A percentile compares a stretch with the other conserved stretches of the same genome.
These are phyloP conservation scores for Zaprionus camerounensis DNA, from an alignment of 1,140 invertebrate genomes.

Conservation along the genomic window DNA sequence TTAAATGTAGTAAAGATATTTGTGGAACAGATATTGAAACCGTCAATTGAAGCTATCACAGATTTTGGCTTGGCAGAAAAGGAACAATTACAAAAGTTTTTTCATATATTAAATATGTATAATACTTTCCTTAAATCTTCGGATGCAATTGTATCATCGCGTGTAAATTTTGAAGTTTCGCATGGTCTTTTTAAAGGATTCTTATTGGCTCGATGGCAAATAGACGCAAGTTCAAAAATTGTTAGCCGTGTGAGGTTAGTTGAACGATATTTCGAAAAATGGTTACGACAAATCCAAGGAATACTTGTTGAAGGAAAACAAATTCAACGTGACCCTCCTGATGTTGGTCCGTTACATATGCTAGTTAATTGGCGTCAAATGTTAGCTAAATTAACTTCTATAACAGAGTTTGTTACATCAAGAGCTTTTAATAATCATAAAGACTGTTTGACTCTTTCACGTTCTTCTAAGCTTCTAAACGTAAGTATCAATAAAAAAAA, in stretches of 20 bases:
- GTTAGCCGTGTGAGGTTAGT: constrained; percentile 54
- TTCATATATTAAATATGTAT: constrained; percentile 86
- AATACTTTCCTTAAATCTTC: constrained; percentile 84
- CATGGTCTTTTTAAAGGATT: constrained; percentile 69
- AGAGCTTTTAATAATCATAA: constrained; percentile 87
- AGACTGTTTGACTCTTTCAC: constrained; percentile 88
- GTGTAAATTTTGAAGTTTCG: constrained; percentile 59
- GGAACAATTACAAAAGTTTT: constrained; percentile 85
- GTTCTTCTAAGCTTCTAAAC: constrained; percentile 89
- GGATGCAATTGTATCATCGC: constrained; percentile 52
- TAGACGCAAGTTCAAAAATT: constrained; percentile 67
- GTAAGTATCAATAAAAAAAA: constrained; percentile 84
- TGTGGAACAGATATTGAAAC: constrained; percentile 84
- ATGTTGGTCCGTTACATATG: constrained; percentile 92
- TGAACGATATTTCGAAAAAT: constrained; percentile 64
- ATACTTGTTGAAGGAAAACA: constrained; percentile 86
- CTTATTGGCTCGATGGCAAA: constrained; percentile 72
- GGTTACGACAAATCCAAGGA: constrained; percentile 74
- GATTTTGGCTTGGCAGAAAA: constrained; percentile 86
- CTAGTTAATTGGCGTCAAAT: constrained; percentile 93
- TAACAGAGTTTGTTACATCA: constrained; percentile 91
- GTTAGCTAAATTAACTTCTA: constrained; percentile 90
- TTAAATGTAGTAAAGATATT: constrained; percentile 85
- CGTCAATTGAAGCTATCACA: constrained; percentile 83
- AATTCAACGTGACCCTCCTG: constrained; percentile 91